Evolutionary conservation across 2,797 vertebrate genomes (phyloP), one percentile per base, ranked within the genome.

Genomic region (Syngnathus rostellatus): DNA sequence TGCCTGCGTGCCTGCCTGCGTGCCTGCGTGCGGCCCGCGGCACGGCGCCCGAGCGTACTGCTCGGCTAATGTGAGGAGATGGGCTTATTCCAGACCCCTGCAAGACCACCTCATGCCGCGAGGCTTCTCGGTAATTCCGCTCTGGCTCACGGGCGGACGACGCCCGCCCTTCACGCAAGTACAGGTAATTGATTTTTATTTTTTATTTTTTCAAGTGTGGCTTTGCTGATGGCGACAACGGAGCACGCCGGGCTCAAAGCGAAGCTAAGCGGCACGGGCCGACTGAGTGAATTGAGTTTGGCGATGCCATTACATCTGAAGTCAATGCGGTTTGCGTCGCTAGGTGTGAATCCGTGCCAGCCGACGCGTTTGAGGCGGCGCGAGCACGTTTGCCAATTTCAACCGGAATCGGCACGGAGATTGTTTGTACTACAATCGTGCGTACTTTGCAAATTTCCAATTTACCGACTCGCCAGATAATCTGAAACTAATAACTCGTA

Each of bases 101-200:
- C 71, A 72, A 76, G 75, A 79, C 75, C 80, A 76, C 73, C 73
- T 80, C 74, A 68, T 70, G 64, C 67, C 31, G 31, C 31, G 31
- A 31, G 3, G 31, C 31, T 31, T 31, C 67, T 66, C 65, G 79
- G 70, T 81, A 82, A 87, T 80, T 76, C 75, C 45, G 63, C 73
- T 84, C 77, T 72, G 40, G 62, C 69, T 77, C 65, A 65, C 69
- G 70, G 76, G 66, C 68, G 60, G 63, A 77, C 81, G 2, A 82
- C 63, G 68, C 76, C 71, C 70, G 68, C 76, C 73, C 71, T 65
- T 73, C 60, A 62, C 25, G 21, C 12, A 1, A 16, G 78, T 17
- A 16, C 45, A 80, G 84, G 83, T 88, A 89, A 90, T 87, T 87
- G 87, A 91, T 91, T 89, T 89, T 74, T 76, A 23, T 41, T 8